Percentiles rank a stretch among this genome's conserved stretches.
These are phyloP conservation scores for Ethmia dodecea DNA, from an alignment of 2,888 invertebrate species.

Conservation along the genomic window DNA sequence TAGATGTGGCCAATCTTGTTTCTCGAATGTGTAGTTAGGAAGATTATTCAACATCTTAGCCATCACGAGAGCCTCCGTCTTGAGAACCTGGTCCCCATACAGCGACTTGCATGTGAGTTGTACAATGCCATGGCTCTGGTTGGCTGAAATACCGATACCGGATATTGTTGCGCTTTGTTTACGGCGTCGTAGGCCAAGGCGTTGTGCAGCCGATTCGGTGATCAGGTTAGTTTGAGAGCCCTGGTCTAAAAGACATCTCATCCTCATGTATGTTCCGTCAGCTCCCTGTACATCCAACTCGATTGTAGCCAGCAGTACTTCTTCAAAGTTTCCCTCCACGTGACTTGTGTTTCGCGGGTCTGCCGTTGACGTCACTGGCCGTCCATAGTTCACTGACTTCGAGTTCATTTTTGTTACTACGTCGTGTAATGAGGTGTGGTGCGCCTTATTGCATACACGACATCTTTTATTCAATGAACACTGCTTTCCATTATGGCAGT, in stretches of 20 bases:
- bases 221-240: constrained; percentile 2
- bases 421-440: not conserved
- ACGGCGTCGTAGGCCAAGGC: not conserved
- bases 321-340: no score
- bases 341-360: no score
- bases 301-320: constrained; percentile 4
- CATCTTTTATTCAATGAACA: not conserved
- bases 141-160: constrained; percentile 1
- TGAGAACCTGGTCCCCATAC: constrained; percentile 1
- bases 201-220: constrained; percentile 3
- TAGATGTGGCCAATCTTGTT: not conserved
- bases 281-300: not conserved
- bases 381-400: no score
- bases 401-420: no score
- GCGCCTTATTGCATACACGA: not conserved
- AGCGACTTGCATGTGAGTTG: constrained; percentile 1
- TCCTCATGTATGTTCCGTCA: not conserved
- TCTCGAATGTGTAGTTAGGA: constrained; percentile 3
- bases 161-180: not conserved
- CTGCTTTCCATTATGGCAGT: not conserved
- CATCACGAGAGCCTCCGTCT: constrained; percentile 5
- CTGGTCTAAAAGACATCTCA: not conserved
- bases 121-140: constrained; percentile 3
- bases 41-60: constrained; percentile 5
- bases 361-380: no score